Base-by-base conservation (phyloP, 2,113 vertebrate genomes). In the Odontesthes bonariensis region DNA sequence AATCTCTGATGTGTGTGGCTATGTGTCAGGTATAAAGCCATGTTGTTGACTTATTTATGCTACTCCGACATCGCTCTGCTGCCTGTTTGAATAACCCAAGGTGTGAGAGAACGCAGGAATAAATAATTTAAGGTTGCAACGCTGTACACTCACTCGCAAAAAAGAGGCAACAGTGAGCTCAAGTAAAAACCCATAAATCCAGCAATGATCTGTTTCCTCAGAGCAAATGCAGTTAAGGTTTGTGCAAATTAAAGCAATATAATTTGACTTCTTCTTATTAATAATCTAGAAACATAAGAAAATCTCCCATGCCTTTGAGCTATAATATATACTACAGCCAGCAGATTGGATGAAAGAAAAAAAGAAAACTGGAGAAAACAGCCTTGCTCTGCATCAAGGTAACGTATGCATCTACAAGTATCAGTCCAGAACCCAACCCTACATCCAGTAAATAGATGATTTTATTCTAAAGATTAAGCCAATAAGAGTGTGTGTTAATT, bases 11-110 rank as follows among this genome's bases (percentile, higher is more conserved):
- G 69, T 76, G 67, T 69, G 56, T 66, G 62, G 80, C 20, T 73
- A 5, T 67, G 60, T 69, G 83, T 73, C 77, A 81, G 55, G 82
- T 83, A 82, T 73, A 66, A 84, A 32, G 57, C 63, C 56, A 32
- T 40, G 42, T 78, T 70, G 60, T 55, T 90, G 69, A 85, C 69
- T 87, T 79, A 90, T 90, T 90, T 75, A 88, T 83, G 40, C 22
- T 52, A 68, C 59, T 71, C 62, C 81, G 75, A 77, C 80, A 73
- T 70, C 52, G 49, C 69, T 68, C 46, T 53, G 60, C 59, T 68
- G 79, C 71, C 67, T 69, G 54, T 84, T 63, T 16, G 58, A 74
- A 73, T 44, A 77, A 56, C 74, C 73, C 22, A 70, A 87, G 69
- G 81, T 91, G 75, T 79, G 69, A 79, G 72, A 72, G 62, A 87